Evolutionary conservation across 2,888 invertebrate genomes (phyloP), one percentile per base, ranked within the genome.

Genomic region (Cinara cedri): DNA sequence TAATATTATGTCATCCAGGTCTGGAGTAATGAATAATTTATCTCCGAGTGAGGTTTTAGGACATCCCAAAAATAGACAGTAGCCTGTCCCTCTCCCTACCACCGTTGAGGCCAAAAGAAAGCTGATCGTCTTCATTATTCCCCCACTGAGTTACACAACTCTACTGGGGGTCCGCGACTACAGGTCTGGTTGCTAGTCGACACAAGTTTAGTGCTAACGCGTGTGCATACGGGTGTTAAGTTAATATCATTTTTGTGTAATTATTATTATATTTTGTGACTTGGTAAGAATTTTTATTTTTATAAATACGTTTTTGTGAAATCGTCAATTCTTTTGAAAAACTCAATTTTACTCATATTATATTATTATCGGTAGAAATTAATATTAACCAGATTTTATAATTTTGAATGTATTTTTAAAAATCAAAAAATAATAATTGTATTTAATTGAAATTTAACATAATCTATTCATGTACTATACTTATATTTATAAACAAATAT

Each of bases 21-120:
- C 78, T 78, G 78, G 78, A 78, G 74, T 75, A 75, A 75, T 75
- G 51, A 68, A 70, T 78, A 78, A 68, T 66, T 70, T 60, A 55
- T 57, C 63, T 75, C 49, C 60, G 16, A 70, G 42, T 65, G 60
- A 49, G 78, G 57, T 78, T 78, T 78, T 70, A 68, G 78, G 70
- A 70, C 78, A 70, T 70, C 78, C 70, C 78, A 78, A 78, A 78
- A 78, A 78, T 78, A 78, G 78, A 78, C 78, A 70, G 78, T 51
- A 68, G 68, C 57, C 70, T 11, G 70, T 78, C 78, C 78, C 78
- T 78, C 70, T 78, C 78, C 51, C 78, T 49, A 55, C 68, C 70
- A 55, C 70, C 34, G 57, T 72, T 82, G 70, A 82, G 82, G 82
- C 82, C 81, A 81, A 82, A 82, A 82, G 82, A 82, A 82, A 82